These are phyloP conservation scores for Alauda arvensis DNA, from an alignment of 2,797 vertebrate species.

Conservation along the genomic window DNA sequence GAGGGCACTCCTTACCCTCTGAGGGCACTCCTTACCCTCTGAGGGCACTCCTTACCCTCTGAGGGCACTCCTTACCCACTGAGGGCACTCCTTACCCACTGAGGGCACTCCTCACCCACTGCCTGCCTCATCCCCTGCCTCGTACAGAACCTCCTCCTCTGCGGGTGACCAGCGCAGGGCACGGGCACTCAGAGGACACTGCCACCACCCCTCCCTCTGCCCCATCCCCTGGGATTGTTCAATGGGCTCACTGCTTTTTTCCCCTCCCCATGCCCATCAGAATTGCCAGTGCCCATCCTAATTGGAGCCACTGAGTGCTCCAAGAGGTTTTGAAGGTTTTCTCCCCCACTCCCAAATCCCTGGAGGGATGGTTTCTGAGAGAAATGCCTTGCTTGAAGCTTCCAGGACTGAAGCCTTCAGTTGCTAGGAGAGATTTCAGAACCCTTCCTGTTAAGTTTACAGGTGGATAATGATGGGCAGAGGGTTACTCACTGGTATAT, in stretches of 20 bases:
- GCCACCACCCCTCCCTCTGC: background rate
- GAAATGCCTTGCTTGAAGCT: background rate
- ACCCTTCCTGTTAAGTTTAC: background rate
- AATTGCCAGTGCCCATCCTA: background rate
- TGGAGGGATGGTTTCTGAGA: background rate
- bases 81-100: no score
- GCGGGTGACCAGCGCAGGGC: background rate
- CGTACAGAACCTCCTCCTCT: background rate
- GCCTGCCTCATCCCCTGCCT: background rate
- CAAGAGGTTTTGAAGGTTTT: background rate
- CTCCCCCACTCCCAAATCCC: background rate
- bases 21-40: no score
- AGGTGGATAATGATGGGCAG: background rate
- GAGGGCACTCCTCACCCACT: background rate
- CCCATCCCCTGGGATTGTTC: background rate
- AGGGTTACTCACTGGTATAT: slow-evolving; percentile 81
- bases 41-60: background rate
- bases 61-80: no score
- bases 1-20: no score
- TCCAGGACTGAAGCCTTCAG: background rate
- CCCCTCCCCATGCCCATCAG: background rate
- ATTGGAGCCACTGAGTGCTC: background rate
- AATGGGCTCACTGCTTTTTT: background rate
- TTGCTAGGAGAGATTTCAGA: background rate
- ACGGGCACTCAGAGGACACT: background rate